Conservation (phyloP, 2,797 vertebrate genomes). For the Schizothorax lantsangensis region DNA sequence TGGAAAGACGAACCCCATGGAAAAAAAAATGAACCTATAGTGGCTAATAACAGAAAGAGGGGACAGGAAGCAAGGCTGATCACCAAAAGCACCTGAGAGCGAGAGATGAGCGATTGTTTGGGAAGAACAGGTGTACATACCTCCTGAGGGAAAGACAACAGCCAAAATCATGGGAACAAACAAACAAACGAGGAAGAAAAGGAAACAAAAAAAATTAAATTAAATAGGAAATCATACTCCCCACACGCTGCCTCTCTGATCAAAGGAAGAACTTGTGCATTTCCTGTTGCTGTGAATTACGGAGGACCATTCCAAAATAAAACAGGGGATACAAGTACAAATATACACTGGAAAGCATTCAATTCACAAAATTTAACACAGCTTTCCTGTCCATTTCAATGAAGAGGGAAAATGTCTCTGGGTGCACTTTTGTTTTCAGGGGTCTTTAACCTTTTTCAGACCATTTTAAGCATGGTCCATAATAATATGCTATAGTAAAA, state of each 20-base stretch:
- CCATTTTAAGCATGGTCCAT: neutral
- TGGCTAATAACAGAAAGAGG: conserved; percentile 54
- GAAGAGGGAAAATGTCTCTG: neutral
- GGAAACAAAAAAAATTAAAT: conserved; percentile 92
- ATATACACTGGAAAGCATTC: neutral
- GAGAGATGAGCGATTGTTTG: conserved; percentile 79
- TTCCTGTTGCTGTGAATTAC: conserved; percentile 61
- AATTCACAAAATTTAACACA: neutral
- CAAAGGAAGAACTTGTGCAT: conserved; percentile 68
- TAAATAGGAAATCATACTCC: conserved; percentile 83
- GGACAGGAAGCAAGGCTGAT: conserved; percentile 78
- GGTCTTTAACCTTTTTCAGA: neutral
- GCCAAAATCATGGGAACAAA: conserved; percentile 98
- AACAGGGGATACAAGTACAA: conserved; percentile 15
- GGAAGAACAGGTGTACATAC: conserved; percentile 91
- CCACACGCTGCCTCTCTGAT: conserved; percentile 68
- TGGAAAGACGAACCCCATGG: conserved; percentile 73
- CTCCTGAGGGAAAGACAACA: conserved; percentile 98
- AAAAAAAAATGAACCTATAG: conserved; percentile 59
- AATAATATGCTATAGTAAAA: neutral
- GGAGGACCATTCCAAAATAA: conserved; percentile 38
- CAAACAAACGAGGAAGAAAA: conserved; percentile 86
- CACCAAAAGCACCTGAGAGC: conserved; percentile 84
- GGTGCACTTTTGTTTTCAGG: neutral
- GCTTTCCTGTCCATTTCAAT: neutral